Evolutionary conservation across 2,888 invertebrate species (phyloP).

Genomic region (Nomada flava): DNA sequence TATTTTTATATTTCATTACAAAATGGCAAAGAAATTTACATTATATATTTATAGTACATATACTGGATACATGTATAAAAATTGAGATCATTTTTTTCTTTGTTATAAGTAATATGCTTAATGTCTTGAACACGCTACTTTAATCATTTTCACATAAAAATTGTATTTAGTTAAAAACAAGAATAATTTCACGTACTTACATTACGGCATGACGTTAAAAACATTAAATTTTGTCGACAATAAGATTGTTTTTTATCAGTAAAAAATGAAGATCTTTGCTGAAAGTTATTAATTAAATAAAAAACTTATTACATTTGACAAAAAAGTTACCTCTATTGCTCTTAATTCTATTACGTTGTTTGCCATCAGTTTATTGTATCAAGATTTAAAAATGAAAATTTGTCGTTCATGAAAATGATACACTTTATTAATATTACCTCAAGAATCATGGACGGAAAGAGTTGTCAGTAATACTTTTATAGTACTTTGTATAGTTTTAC

Average conservation of each 20-base stretch:
- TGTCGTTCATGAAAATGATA: slow-evolving; percentile 2
- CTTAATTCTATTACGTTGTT: not conserved
- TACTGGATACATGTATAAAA: not conserved
- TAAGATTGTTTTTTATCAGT: not conserved
- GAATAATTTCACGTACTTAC: no score
- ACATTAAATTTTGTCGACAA: slow-evolving; percentile 2
- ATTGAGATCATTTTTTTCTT: not conserved
- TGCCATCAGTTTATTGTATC: not conserved
- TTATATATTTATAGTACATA: no score
- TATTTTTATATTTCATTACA: no score
- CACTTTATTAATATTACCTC: slow-evolving; percentile 30
- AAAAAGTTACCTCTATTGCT: not conserved
- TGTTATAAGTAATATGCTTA: slow-evolving; percentile 2
- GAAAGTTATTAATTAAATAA: not conserved
- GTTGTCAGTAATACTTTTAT: slow-evolving; percentile 38
- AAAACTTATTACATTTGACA: not conserved
- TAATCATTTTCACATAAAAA: no score
- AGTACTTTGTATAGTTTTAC: slow-evolving; percentile 15
- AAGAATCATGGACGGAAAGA: slow-evolving; percentile 49
- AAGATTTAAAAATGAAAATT: slow-evolving; percentile 12
- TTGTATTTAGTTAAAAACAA: no score
- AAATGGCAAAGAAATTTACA: not conserved
- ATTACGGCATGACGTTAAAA: not conserved
- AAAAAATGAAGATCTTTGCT: not conserved
- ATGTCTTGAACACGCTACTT: not conserved